Evolutionary conservation across 2,888 invertebrate genomes (phyloP), one percentile per base, ranked within the genome.

Genomic region (Lasioglossum villosulum): DNA sequence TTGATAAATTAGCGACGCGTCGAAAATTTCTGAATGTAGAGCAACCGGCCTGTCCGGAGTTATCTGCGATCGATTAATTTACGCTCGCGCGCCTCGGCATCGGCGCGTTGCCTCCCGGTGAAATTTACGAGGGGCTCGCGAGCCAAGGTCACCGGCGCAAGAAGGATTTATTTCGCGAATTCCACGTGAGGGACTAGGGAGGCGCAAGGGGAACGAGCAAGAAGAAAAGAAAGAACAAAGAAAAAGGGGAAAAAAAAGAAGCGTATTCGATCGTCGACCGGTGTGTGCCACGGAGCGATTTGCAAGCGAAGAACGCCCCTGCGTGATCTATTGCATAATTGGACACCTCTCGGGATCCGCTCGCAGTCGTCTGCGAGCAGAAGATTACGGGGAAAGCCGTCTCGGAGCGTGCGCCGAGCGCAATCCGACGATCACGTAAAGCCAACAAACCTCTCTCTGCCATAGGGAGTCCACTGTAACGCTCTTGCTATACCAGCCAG

Each of bases 271-370:
- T 42, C 72, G 75, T 73, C 77, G 76, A 66, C 27, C 66, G 66
- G 66, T 68, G 30, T 19, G 66, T 30, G 30, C 66, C 30, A 30
- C 45, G 59, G 74, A 75, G 68, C 79, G 72, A 80, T 81, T 79
- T 77, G 83, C 78, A 81, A 78, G 72, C 63, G 63, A 71, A 82
- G 84, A 78, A 88, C 86, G 86, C 80, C 84, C 86, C 74, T 81
- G 70, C 66, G 82, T 88, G 88, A 88, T 88, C 86, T 86, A 88
- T 88, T 86, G 86, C 88, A 88, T 88, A 88, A 88, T 88, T 88
- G 86, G 86, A 87, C 86, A 78, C 82, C 85, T 79, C 77, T 6
- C 59, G 59, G 48, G 48, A 23, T 74, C 8, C 45, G 34, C 71
- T 68, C 45, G 71, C 14, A 66, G n/a, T 45, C 63, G 74, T 66